Base-by-base conservation (phyloP, 2,888 invertebrate genomes). In the Epirrhoe tristata region DNA sequence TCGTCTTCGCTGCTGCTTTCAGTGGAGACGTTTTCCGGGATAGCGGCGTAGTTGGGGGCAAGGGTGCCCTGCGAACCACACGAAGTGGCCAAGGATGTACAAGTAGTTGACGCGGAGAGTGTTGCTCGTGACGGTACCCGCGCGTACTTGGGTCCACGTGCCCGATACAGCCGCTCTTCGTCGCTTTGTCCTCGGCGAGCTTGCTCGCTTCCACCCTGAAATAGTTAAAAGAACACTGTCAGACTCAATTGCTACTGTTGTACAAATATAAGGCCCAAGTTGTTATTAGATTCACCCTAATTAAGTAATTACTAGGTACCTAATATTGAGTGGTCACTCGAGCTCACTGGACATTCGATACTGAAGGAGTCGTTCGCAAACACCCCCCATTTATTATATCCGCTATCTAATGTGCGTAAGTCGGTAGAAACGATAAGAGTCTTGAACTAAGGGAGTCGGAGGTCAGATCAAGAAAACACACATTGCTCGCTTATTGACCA, bases 71-170 rank as follows among this genome's bases (percentile, higher is more conserved):
- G 93, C 7, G 93, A 92, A 60, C 93, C 93, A 74, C 90, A 93
- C 34, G 93, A 90, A 50, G 92, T 92, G 71, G 95, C 95, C 69
- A 95, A 84, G 69, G 95, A 95, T 31, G 95, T 95, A 82, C 94
- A 93, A 78, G 95, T 95, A 63, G 95, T 95, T 50, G 95, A 95
- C 43, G 94, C 87, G 1, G 95, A 95, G 12, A 95, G 86, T 36
- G 94, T 93, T 54, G 94, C 90, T 60, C 86, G 84, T 3, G 93
- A 93, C 32, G 94, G 94, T 46, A 94, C 94, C 57, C 94, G 80
- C 8, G 91, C 89, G 88, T 94, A 94, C 73, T 92, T 93, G 1
- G 92, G 88, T 34, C 93, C 92, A 32, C 90, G 86, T 24, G 86
- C 75, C 67, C 86, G 79, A 77, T 91, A 91, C 71, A 92, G 77